Base-by-base conservation (phyloP, 2,797 vertebrate genomes). In the Coregonus suidteri region DNA sequence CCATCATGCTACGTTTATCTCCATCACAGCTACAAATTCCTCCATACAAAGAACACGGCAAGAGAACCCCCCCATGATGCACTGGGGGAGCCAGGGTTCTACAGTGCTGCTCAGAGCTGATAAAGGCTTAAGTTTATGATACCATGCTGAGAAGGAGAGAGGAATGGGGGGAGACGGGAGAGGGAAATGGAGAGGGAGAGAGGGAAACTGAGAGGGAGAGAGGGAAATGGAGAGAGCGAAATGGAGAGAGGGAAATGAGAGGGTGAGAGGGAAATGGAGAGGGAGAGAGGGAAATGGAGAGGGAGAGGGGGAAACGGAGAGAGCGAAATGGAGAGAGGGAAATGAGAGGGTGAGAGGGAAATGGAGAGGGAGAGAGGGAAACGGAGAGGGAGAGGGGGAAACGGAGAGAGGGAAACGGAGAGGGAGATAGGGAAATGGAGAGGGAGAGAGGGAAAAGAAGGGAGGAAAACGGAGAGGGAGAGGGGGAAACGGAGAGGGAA, bases 71-170 rank as follows among this genome's bases (percentile, higher is more conserved):
- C 66, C 31, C 62, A 16, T 56, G 64, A 15, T 30, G 73, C 56
- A 20, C 31, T 54, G 59, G 25, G 25, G 37, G 65, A n/a, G 73
- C 37, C 53, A 56, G 81, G 81, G 79, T 59, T 86, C 79, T 81
- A 82, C 82, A 90, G 88, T 87, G 84, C 93, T 93, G 92, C 79
- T 85, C 81, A 41, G 66, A 53, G 56, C 91, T 88, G 94, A 95
- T 94, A 94, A 94, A 87, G 86, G 85, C 83, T 91, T 92, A 72
- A 87, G 86, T 85, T 83, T 83, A 91, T 87, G 16, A 88, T 79
- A 76, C 83, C 89, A 87, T 4, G 82, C 87, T 78, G 91, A 77
- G 62, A 66, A 1, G 9, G 70, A 52, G 54, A 59, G 18, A 16
- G 75, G 30, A 5, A 68, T 15, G 25, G 66, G 25, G 3, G 34